phyloP scores from a whole-genome alignment of 2,888 invertebrate genomes.

The Serripes groenlandicus region DNA sequence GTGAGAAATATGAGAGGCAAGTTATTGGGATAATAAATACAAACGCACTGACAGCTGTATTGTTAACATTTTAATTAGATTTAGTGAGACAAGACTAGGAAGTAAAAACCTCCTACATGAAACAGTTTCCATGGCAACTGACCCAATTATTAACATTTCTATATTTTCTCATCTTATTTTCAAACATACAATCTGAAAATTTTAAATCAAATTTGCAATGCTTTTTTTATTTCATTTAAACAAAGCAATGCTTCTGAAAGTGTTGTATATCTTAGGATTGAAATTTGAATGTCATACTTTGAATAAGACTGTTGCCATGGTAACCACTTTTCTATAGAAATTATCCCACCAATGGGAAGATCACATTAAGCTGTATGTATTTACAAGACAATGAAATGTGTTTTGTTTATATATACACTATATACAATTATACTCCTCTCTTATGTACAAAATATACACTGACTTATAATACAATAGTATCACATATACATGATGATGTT shows the following conservation, averaged over 20 bases:
- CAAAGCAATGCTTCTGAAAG: background rate
- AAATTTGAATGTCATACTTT: background rate
- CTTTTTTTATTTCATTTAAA: background rate
- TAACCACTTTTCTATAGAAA: conserved; percentile 53
- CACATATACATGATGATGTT: conserved; percentile 16
- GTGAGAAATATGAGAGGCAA: too few relatives aligned
- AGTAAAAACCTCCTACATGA: conserved; percentile 61
- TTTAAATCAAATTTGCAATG: background rate
- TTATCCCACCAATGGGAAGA: conserved; percentile 56
- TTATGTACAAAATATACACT: conserved; percentile 32
- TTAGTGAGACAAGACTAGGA: conserved; percentile 70
- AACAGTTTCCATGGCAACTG: conserved; percentile 60
- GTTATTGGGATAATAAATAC: too few relatives aligned
- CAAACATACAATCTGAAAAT: background rate
- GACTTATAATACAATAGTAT: conserved; percentile 6
- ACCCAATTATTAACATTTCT: conserved; percentile 1
- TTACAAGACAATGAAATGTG: conserved; percentile 47
- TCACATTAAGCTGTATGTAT: conserved; percentile 63
- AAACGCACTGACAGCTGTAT: too few relatives aligned
- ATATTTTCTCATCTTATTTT: background rate
- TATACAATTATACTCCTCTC: conserved; percentile 20
- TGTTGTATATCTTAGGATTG: background rate
- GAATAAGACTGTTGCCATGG: conserved; percentile 44
- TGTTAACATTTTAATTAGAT: conserved; percentile 68
- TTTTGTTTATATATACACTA: conserved; percentile 27